A percentile compares a stretch with the other conserved stretches of the same genome.
Evolutionary conservation across 2,113 vertebrate genomes (phyloP).

Genomic region (Gracilinanus agilis): DNA sequence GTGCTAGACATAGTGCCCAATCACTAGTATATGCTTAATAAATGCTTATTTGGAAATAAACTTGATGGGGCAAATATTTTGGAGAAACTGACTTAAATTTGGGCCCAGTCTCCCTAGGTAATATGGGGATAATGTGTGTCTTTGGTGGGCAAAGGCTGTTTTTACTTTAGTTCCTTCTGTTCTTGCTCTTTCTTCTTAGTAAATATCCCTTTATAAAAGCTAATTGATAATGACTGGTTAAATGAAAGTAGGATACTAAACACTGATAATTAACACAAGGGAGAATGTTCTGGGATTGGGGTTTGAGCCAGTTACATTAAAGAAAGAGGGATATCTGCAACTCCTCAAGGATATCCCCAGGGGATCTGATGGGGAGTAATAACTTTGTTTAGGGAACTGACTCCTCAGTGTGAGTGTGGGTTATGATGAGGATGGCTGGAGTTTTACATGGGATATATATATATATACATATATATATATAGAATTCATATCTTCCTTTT

Average conservation of each 20-base stretch:
- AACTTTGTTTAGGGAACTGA: background rate
- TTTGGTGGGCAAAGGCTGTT: too few relatives aligned
- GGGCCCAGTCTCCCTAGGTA: too few relatives aligned
- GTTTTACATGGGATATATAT: background rate
- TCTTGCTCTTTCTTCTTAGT: too few relatives aligned
- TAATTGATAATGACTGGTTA: background rate
- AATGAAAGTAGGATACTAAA: background rate
- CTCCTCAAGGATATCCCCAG: background rate
- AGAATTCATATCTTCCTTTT: slow-evolving; percentile 28
- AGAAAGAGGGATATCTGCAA: background rate
- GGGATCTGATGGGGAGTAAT: background rate
- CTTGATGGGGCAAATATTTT: too few relatives aligned
- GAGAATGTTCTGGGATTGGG: background rate
- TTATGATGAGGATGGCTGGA: background rate
- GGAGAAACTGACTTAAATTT: too few relatives aligned
- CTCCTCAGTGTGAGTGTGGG: background rate
- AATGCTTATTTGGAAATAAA: too few relatives aligned
- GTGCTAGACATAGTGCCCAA: too few relatives aligned
- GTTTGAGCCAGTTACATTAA: background rate
- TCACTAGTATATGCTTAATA: too few relatives aligned
- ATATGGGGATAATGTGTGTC: too few relatives aligned
- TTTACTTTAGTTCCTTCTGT: too few relatives aligned
- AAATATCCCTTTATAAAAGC: too few relatives aligned
- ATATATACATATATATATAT: background rate
- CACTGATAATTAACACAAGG: background rate